Percentiles rank a stretch among this genome's conserved stretches.
phyloP scores from a whole-genome alignment of 2,113 vertebrate genomes.

The Kryptolebias marmoratus region DNA sequence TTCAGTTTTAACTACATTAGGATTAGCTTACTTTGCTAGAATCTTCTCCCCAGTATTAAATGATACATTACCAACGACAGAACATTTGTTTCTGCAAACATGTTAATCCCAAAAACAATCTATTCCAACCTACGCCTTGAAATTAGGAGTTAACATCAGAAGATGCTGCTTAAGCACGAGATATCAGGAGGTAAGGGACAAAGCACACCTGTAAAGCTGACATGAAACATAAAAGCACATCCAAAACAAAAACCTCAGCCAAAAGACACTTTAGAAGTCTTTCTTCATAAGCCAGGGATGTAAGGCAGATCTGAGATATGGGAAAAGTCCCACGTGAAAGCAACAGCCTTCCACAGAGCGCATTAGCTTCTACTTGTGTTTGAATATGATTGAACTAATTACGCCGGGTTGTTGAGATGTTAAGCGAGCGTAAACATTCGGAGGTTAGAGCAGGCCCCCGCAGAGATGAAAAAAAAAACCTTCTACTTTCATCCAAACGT shows the following conservation, averaged over 20 bases:
- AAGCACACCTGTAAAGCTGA: slow-evolving; percentile 74
- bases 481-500: slow-evolving; percentile 59
- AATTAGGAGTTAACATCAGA: slow-evolving; percentile 62
- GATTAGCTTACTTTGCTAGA: slow-evolving; percentile 38
- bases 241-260: slow-evolving; percentile 68
- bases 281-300: slow-evolving; percentile 71
- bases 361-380: slow-evolving; percentile 60
- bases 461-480: slow-evolving; percentile 74
- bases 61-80: slow-evolving; percentile 29
- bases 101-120: slow-evolving; percentile 58
- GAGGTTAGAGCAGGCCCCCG: slow-evolving; percentile 55
- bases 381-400: slow-evolving; percentile 75
- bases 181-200: slow-evolving; percentile 50
- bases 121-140: slow-evolving; percentile 55
- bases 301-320: slow-evolving; percentile 61
- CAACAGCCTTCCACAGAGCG: slow-evolving; percentile 65
- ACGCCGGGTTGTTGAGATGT: slow-evolving; percentile 56
- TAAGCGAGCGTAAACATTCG: slow-evolving; percentile 56
- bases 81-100: slow-evolving; percentile 51
- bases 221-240: slow-evolving; percentile 62
- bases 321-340: slow-evolving; percentile 75
- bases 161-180: slow-evolving; percentile 25
- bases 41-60: slow-evolving; percentile 1
- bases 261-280: slow-evolving; percentile 64
- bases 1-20: slow-evolving; percentile 9